Base-by-base conservation (phyloP, 1,140 invertebrate species). In the Rhyzopertha dominica region DNA sequence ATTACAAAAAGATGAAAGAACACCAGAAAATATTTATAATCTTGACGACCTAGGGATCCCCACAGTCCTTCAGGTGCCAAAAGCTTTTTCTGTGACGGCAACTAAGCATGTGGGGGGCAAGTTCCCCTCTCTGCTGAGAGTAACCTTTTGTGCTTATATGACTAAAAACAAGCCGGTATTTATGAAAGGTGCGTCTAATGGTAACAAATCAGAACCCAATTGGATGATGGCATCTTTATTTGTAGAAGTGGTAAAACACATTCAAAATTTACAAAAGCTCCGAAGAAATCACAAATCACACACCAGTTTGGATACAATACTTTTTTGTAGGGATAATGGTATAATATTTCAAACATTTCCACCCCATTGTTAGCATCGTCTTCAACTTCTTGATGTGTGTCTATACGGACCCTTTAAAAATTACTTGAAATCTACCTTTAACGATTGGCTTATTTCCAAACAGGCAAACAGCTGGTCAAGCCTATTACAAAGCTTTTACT, bases 221-320 rank as follows among this genome's bases (percentile, higher is more conserved):
- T 74, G 72, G 69, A 72, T 73, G 63, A 68, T 47, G 13, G 54
- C 47, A 18, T 47, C 56, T n/a, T 44, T 66, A 43, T 75, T 74
- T 61, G 19, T 66, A 22, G 29, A 49, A 30, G 66, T 65, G 40
- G 41, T 71, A 23, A 37, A 64, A 37, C 65, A 69, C 51, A 67
- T 69, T 49, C 39, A 65, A 19, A 51, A 51, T 26, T 26, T 26
- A 26, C 24, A 26, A 26, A 26, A 26, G 7, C 7, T 26, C n/a
- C 24, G 7, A n/a, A n/a, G n/a, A n/a, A n/a, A n/a, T n/a, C n/a
- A n/a, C n/a, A n/a, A n/a, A n/a, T n/a, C n/a, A n/a, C n/a, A n/a
- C n/a, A n/a, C n/a, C n/a, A n/a, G n/a, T n/a, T n/a, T n/a, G n/a
- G n/a, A n/a, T n/a, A n/a, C n/a, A n/a, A n/a, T n/a, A n/a, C n/a